phyloP scores from a whole-genome alignment of 2,888 invertebrate species.

The Drosophila atroscutellata region DNA sequence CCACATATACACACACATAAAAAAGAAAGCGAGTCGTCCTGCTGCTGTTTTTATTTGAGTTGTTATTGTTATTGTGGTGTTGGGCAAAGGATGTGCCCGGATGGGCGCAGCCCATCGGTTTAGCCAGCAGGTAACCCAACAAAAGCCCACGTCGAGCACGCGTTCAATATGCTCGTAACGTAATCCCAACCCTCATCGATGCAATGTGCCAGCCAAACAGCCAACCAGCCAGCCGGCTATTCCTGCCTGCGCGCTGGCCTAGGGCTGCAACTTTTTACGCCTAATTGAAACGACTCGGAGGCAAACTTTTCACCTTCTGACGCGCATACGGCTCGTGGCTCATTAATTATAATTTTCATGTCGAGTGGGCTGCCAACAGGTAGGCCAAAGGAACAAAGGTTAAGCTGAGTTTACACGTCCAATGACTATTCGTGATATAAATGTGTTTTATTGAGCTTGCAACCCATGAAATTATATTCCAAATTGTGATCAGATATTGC shows the following conservation, averaged over 20 bases:
- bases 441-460: neutral
- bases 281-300: conserved; percentile 70
- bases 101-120: conserved; percentile 67
- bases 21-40: conserved; percentile 37
- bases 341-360: conserved; percentile 74
- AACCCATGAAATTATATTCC: neutral
- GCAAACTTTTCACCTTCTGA: conserved; percentile 74
- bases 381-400: conserved; percentile 28
- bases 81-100: conserved; percentile 73
- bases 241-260: conserved; percentile 7
- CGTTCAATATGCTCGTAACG: conserved; percentile 33
- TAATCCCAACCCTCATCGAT: conserved; percentile 63
- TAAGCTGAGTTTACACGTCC: conserved; percentile 19
- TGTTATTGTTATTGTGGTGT: conserved; percentile 36
- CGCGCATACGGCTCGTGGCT: conserved; percentile 64
- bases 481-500: neutral
- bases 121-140: conserved; percentile 36
- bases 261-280: conserved; percentile 68
- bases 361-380: conserved; percentile 71
- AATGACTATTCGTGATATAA: neutral
- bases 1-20: conserved; percentile 7
- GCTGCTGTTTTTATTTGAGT: conserved; percentile 37
- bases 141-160: conserved; percentile 52
- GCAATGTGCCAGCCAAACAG: conserved; percentile 24
- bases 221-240: conserved; percentile 18